Base-by-base conservation (phyloP, 2,797 vertebrate species). In the Dendrocincla fuliginosa region DNA sequence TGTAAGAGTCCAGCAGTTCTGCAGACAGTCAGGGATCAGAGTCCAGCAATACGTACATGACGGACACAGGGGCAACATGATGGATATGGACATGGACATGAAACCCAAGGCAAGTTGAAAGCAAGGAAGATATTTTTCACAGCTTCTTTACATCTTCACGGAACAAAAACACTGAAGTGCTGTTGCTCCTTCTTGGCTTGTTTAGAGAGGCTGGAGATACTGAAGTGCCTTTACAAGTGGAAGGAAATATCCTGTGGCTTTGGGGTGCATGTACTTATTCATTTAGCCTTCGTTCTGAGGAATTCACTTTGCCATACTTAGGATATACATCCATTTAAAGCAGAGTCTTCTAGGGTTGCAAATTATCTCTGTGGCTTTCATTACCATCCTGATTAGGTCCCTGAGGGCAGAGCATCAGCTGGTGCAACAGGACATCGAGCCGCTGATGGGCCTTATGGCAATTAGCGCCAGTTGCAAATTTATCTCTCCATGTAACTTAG, bases 321-420 rank as follows among this genome's bases (percentile, higher is more conserved):
- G 37, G 61, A 75, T 69, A 78, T 91, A 60, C 67, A 86, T 55
- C 37, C 74, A 37, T 81, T 90, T 78, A 70, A 93, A 88, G 33
- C 19, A 42, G 61, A 64, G 32, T 42, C 73, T 85, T 87, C 73
- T 42, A 16, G 1, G 2, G 41, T 39, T 69, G 33, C 0, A 0
- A 84, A 86, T 92, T 75, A 69, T 92, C 60, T 64, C 60, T 52
- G 61, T 71, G 95, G 71, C 69, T 91, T 92, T 86, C 64, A 49
- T 73, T 78, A 41, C 69, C 25, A 6, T 67, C 59, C 41, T 68
- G 59, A 81, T 93, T 84, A 79, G 87, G 73, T 50, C 59, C 92
- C 80, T 39, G 80, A 89, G 87, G 84, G 80, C 82, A 96, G 52
- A 88, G 91, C 87, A 81, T 93, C 92, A 92, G 65, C 91, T 89